Evolutionary conservation across 2,888 invertebrate species (phyloP), one percentile per base, ranked within the genome.

Genomic region (Cephus sareptanus): DNA sequence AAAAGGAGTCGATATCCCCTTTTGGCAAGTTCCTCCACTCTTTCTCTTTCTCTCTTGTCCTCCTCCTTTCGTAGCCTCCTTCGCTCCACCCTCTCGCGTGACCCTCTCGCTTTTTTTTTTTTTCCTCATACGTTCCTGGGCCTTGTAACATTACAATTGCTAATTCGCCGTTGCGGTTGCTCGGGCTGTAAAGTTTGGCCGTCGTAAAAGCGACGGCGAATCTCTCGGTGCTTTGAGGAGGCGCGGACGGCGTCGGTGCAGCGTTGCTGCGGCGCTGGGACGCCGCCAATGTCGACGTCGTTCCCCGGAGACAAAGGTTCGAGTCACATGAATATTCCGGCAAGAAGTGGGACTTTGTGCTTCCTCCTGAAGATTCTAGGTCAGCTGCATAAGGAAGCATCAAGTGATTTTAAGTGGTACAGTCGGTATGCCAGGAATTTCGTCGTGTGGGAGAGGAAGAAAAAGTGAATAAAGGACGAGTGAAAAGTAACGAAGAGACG

Each of bases 121-220:
- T 84, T 81, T 81, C 79, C 74, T 82, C 79, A 77, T 75, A 75
- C 81, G 71, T 80, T 83, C 83, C 82, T 85, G 85, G 85, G 84
- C 85, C 87, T 89, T 88, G 89, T 89, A 89, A 87, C 89, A 90
- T 90, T 90, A 90, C 90, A 90, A 90, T 90, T 90, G 90, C 90
- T 90, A 90, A 90, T 90, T 90, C 87, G 80, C 77, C 86, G 87
- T 86, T 88, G 88, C 87, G 86, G 88, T 88, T 84, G 85, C 86
- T 82, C 84, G 84, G 83, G 86, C 88, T 87, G 87, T 89, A 87
- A 89, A 90, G 89, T 88, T 89, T 83, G 88, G 82, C 81, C 85
- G 86, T 89, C 90, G 88, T 89, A 90, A 90, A 90, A 88, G 87
- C 85, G 84, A 88, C 86, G 88, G 85, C 87, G 87, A 87, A 82